phyloP scores from a whole-genome alignment of 2,113 vertebrate species.

The Hymenochirus boettgeri region DNA sequence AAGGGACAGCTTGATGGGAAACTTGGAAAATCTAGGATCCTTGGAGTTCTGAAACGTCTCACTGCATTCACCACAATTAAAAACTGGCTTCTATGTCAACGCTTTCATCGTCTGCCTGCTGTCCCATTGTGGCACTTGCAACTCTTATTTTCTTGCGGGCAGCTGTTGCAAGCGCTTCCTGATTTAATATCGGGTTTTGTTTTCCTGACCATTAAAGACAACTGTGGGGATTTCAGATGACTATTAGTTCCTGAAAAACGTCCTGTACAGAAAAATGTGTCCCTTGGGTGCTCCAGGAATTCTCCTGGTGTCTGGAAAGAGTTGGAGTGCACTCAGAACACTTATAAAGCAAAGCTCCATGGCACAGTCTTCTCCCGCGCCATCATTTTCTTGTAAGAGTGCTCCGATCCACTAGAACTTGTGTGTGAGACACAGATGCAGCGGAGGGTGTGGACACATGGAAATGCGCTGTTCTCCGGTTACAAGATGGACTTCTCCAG shows the following conservation, averaged over 20 bases:
- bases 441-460: background rate
- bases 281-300: slow-evolving; percentile 59
- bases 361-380: slow-evolving; percentile 48
- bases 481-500: slow-evolving; percentile 41
- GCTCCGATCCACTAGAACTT: slow-evolving; percentile 55
- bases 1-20: slow-evolving; percentile 52
- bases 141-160: background rate
- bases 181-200: background rate
- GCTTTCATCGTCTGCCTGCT: background rate
- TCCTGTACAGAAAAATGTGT: slow-evolving; percentile 47
- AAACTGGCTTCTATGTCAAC: background rate
- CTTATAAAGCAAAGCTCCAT: slow-evolving; percentile 62
- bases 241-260: slow-evolving; percentile 28
- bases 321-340: slow-evolving; percentile 61
- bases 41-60: slow-evolving; percentile 50
- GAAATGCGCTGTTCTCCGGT: slow-evolving; percentile 45
- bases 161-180: background rate
- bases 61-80: background rate
- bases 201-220: background rate
- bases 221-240: background rate
- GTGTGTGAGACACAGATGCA: slow-evolving; percentile 8
- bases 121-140: background rate
- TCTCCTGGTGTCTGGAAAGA: slow-evolving; percentile 57
- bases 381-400: slow-evolving; percentile 56
- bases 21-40: slow-evolving; percentile 51